phyloP scores from a whole-genome alignment of 2,888 invertebrate species.

The Mythimna pallens region DNA sequence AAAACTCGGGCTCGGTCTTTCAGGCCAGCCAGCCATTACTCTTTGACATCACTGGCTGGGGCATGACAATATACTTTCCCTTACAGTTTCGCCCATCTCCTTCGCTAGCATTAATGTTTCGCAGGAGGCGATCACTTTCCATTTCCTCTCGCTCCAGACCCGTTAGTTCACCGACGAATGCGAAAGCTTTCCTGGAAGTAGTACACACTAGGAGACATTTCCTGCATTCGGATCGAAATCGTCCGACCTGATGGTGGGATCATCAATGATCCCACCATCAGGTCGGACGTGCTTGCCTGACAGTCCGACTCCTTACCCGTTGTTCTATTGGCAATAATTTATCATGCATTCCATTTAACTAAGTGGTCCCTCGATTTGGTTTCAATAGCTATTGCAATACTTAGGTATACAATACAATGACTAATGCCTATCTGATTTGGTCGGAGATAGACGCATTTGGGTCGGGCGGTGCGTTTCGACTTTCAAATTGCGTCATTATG shows the following conservation, averaged over 20 bases:
- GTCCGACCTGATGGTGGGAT: no score
- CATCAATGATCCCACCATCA: neutral
- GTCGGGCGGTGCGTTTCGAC: slow-evolving; percentile 10
- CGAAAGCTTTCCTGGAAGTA: no score
- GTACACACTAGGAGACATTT: no score
- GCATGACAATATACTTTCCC: no score
- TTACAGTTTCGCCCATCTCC: no score
- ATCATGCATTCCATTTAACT: slow-evolving; percentile 18
- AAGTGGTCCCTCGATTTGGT: slow-evolving; percentile 32
- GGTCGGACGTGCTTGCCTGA: neutral
- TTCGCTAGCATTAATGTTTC: no score
- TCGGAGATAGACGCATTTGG: slow-evolving; percentile 3
- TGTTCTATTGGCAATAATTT: neutral
- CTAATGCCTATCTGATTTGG: slow-evolving; percentile 31
- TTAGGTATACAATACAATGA: slow-evolving; percentile 29
- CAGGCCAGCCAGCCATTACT: no score
- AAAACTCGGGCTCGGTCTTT: no score
- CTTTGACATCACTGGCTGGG: no score
- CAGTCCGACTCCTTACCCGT: neutral
- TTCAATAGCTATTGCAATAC: slow-evolving; percentile 15
- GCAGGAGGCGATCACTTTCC: no score
- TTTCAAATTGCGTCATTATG: slow-evolving; percentile 34
- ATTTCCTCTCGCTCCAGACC: no score
- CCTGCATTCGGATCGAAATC: neutral
- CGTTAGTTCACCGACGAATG: no score